Evolutionary conservation across 1,140 invertebrate genomes (phyloP).

Genomic region (Hyposmocoma kahamanoa): DNA sequence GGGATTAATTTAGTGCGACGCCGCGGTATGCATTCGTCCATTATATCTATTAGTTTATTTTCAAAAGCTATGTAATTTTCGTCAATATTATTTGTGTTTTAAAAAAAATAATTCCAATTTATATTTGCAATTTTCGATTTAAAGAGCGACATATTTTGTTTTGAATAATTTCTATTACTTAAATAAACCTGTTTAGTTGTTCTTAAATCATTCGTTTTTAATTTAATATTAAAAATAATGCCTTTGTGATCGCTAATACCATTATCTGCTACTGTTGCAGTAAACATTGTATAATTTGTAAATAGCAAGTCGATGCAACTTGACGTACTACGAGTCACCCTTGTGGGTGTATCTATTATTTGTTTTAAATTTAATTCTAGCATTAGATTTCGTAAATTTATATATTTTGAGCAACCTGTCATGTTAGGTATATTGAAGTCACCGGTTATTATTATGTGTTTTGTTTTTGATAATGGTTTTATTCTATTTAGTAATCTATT

Average conservation of each 20-base stretch:
- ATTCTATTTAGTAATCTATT: not conserved
- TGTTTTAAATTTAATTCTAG: not conserved
- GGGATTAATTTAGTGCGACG: not conserved
- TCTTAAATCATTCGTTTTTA: not conserved
- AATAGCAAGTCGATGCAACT: constrained; percentile 1
- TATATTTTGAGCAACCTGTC: not conserved
- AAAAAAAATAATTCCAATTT: not conserved
- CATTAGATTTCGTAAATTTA: not conserved
- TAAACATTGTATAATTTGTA: not conserved
- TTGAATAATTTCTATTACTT: not conserved
- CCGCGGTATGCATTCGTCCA: not conserved
- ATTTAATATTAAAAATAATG: not conserved
- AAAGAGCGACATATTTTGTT: not conserved
- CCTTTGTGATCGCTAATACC: constrained; percentile 1
- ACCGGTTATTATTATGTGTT: not conserved
- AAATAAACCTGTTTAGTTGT: not conserved
- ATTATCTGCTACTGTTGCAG: not conserved
- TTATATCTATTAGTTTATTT: not conserved
- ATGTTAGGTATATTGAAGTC: constrained; percentile 1
- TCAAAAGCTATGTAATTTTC: not conserved
- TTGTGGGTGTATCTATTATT: not conserved
- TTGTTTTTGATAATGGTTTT: not conserved
- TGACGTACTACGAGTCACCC: not conserved
- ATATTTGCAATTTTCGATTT: not conserved
- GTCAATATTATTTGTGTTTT: not conserved